Evolutionary conservation across 2,797 vertebrate species (phyloP), one percentile per base, ranked within the genome.

Genomic region (Heliangelus exortis): DNA sequence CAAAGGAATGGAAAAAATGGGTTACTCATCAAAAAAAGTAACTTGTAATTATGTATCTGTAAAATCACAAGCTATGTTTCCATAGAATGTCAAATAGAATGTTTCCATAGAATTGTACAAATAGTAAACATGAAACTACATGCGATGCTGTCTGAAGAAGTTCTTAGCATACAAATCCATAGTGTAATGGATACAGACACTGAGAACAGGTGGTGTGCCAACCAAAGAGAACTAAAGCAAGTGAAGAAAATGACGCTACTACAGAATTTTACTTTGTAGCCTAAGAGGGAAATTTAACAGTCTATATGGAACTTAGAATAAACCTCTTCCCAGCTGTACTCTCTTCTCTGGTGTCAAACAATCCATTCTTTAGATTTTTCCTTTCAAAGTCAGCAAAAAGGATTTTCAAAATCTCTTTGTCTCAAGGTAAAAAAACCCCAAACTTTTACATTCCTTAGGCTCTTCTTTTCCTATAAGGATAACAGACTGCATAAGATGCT

Each of bases 151-250:
- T 81, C 65, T 78, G n/a, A 92, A 92, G 59, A 85, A 92, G 10
- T 80, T 83, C 50, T 85, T 90, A 67, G 23, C 47, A 54, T 81
- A 33, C 47, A 96, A 90, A 93, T 90, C 80, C 66, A 10, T 4
- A 47, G 69, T 20, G 58, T 91, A 93, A 88, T 84, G 10, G 47
- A 88, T 72, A 47, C 34, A 90, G 41, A 58, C 47, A 73, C 4
- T 54, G 20, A 73, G 67, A 93, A 89, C 93, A 96, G 90, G 95
- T 95, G 80, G 92, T 89, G 18, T 81, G 26, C 77, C 62, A 88
- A 43, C 29, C 19, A 61, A 69, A 87, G 63, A 90, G 34, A 88
- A 39, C 20, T 68, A 65, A 94, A 88, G 15, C 33, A 88, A 93
- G 92, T 73, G 51, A 13, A 82, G 71, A 92, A 89, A 94, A 91